Conservation (phyloP, 1,140 invertebrate species). For the Cotesia chilonis region DNA sequence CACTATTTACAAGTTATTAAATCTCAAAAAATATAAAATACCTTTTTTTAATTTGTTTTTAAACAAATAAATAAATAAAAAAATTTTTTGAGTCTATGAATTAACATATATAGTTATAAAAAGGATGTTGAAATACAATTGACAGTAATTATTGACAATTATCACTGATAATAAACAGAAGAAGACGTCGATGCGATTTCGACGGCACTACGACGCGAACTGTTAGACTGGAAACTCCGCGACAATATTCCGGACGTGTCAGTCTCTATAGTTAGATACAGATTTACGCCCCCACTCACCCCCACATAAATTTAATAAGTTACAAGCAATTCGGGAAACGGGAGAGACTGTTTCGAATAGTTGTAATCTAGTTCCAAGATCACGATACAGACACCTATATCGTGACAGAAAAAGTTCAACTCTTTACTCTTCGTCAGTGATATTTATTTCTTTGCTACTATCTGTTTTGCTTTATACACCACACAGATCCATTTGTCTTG, state of each 20-base stretch:
- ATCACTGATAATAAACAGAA: not conserved
- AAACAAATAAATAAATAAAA: not conserved
- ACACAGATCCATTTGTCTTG: not conserved
- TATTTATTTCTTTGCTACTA: not conserved
- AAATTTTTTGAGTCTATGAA: not conserved
- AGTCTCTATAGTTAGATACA: constrained; percentile 63
- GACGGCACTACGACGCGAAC: constrained; percentile 60
- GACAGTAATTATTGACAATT: not conserved
- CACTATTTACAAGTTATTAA: not conserved
- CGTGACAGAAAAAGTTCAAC: not conserved
- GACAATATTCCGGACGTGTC: constrained; percentile 60
- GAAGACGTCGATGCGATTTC: constrained; percentile 50
- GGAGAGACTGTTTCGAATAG: constrained; percentile 14
- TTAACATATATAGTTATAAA: not conserved
- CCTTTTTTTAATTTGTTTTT: not conserved
- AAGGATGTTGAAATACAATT: not conserved
- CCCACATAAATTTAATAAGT: constrained; percentile 7
- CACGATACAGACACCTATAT: constrained; percentile 19
- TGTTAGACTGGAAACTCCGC: constrained; percentile 59
- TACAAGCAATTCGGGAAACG: constrained; percentile 21
- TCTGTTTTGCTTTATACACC: not conserved
- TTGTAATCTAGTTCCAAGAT: constrained; percentile 14
- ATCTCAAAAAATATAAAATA: not conserved
- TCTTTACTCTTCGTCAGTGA: not conserved
- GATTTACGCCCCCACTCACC: constrained; percentile 48